These are phyloP conservation scores for Leucania comma DNA, from an alignment of 2,888 invertebrate genomes.

Conservation along the genomic window DNA sequence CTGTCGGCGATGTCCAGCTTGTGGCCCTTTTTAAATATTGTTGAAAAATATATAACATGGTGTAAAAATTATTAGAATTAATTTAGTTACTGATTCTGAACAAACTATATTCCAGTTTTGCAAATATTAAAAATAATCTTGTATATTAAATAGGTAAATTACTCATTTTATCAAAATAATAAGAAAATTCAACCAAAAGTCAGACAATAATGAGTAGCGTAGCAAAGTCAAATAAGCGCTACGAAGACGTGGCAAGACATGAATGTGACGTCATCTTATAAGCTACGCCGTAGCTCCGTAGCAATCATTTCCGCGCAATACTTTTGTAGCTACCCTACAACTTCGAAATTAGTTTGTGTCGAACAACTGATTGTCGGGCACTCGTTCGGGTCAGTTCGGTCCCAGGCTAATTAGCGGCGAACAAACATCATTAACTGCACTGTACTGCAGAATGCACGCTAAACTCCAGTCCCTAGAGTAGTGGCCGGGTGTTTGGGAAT, in stretches of 20 bases:
- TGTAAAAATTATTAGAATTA: too few species aligned
- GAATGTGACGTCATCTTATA: slow-evolving; percentile 10
- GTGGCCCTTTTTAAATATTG: too few species aligned
- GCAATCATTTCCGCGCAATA: not conserved
- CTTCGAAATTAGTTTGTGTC: slow-evolving; percentile 71
- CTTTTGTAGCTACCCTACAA: slow-evolving; percentile 36
- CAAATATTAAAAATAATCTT: too few species aligned
- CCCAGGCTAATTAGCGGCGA: slow-evolving; percentile 60
- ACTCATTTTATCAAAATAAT: not conserved
- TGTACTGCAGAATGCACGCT: slow-evolving; percentile 45
- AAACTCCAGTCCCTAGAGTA: slow-evolving; percentile 44
- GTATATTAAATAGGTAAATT: too few species aligned
- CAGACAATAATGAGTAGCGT: not conserved
- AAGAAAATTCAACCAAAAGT: not conserved
- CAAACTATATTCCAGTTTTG: too few species aligned
- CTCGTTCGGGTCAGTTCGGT: slow-evolving; percentile 63
- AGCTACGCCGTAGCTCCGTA: slow-evolving; percentile 33
- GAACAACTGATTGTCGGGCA: slow-evolving; percentile 71
- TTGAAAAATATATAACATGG: too few species aligned
- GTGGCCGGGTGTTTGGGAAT: slow-evolving; percentile 47
- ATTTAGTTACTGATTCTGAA: too few species aligned
- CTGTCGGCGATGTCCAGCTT: too few species aligned
- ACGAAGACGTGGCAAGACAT: not conserved
- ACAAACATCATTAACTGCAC: slow-evolving; percentile 65
- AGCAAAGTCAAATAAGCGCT: slow-evolving; percentile 11